phyloP scores from a whole-genome alignment of 1,140 invertebrate genomes.

The Plodia interpunctella region DNA sequence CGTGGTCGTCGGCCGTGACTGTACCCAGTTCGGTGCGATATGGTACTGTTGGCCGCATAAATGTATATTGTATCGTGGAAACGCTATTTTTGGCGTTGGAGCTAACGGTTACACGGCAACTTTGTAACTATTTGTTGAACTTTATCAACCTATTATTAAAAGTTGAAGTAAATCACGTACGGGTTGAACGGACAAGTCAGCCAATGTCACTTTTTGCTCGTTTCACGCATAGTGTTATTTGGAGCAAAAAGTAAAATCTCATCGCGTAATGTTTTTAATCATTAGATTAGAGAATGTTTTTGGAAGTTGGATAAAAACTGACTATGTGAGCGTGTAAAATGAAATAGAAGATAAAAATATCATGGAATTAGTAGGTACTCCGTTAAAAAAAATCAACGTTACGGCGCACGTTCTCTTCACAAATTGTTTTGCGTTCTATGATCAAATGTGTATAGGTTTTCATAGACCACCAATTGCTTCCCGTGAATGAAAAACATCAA shows the following conservation, averaged over 20 bases:
- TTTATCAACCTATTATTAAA: background rate
- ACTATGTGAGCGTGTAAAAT: no score
- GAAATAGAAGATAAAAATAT: no score
- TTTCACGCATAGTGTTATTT: background rate
- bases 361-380: no score
- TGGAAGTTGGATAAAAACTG: background rate
- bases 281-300: background rate
- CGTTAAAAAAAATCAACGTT: no score
- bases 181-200: background rate
- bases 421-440: no score
- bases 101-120: conserved; percentile 4
- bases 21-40: conserved; percentile 30
- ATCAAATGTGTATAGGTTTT: no score
- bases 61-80: conserved; percentile 3
- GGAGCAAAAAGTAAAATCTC: background rate
- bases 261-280: background rate
- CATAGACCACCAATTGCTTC: no score
- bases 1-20: conserved; percentile 44
- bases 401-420: no score
- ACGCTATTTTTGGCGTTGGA: conserved; percentile 8
- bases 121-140: background rate
- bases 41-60: conserved; percentile 14
- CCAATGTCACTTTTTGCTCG: background rate
- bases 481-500: no score
- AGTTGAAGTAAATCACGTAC: conserved; percentile 2